These are phyloP conservation scores for Pseudorhombus dupliciocellatus DNA, from an alignment of 2,113 vertebrate genomes.

Conservation along the genomic window DNA sequence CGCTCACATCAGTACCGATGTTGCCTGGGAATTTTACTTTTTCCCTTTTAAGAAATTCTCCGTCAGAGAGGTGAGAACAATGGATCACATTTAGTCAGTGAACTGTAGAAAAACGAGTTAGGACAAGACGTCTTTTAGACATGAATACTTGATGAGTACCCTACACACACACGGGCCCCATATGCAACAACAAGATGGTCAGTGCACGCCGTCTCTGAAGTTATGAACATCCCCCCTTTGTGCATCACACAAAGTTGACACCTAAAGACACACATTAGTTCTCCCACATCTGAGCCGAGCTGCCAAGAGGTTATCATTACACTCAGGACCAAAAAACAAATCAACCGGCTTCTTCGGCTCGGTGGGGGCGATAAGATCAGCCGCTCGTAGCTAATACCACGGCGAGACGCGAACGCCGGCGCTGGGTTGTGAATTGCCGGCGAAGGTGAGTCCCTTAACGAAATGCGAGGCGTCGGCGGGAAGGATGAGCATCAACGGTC, in stretches of 20 bases:
- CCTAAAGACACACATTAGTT: constrained; percentile 3
- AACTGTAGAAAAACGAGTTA: neutral
- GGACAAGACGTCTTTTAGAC: neutral
- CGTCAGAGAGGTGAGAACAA: neutral
- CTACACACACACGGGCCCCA: neutral
- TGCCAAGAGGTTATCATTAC: constrained; percentile 37
- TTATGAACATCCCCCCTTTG: constrained; percentile 3
- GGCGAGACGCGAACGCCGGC: neutral
- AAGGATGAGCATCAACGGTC: constrained; percentile 63
- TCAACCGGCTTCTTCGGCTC: constrained; percentile 40
- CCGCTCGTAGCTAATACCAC: constrained; percentile 6
- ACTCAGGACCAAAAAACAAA: constrained; percentile 49
- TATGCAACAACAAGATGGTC: neutral
- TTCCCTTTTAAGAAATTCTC: neutral
- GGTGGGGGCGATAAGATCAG: constrained; percentile 47
- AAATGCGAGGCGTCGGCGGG: constrained; percentile 33
- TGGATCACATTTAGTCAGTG: neutral
- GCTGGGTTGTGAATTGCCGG: constrained; percentile 22
- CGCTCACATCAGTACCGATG: neutral
- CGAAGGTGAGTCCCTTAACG: constrained; percentile 57
- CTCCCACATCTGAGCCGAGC: constrained; percentile 7
- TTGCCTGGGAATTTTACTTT: too few relatives aligned
- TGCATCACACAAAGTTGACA: neutral
- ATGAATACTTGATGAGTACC: too few relatives aligned
- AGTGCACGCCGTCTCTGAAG: neutral